Evolutionary conservation across 2,888 invertebrate species (phyloP), one percentile per base, ranked within the genome.

Genomic region (Chrysodeixis includens): DNA sequence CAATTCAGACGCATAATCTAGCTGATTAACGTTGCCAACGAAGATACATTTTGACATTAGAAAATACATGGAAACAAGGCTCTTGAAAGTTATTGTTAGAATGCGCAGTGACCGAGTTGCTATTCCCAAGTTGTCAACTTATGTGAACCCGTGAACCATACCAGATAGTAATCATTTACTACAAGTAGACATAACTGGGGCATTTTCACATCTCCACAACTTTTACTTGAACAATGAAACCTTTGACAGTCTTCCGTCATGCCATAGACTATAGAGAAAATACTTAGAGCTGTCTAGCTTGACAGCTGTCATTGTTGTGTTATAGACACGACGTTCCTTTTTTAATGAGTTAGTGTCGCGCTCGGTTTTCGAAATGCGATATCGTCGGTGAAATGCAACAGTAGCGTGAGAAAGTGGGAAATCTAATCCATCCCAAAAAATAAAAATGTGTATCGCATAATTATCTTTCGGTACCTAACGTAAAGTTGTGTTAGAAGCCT

Each of bases 121-220:
- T 35, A 30, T 52, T 51, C 10, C 44, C 52, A 40, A 54, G 44
- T 64, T 74, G 74, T 76, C 86, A 83, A 84, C 87, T 88, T 86
- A 89, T 87, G 86, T 81, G 88, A 88, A 84, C 81, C 65, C 80
- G 83, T 88, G 90, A 90, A 88, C 90, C 90, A 79, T 87, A 81
- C 76, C 73, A 73, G 69, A 65, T 59, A 55, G 53, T 58, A n/a
- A 79, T 62, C 62, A 60, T 65, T 58, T 66, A 20, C 56, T 60
- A 63, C 63, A 56, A 18, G 62, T 83, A 76, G 26, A 49, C 46
- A 35, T 26, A 79, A 66, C 71, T 78, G 32, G 86, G 75, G 59
- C 86, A 78, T 84, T 88, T 88, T 88, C 88, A 78, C 88, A 85
- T 79, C 61, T 67, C 30, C 44, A 0, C 4, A 44, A 80, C 78